Percentiles rank a stretch among this genome's conserved stretches.
Evolutionary conservation across 2,113 vertebrate species (phyloP).

Genomic region (Melanostigma gelatinosum): DNA sequence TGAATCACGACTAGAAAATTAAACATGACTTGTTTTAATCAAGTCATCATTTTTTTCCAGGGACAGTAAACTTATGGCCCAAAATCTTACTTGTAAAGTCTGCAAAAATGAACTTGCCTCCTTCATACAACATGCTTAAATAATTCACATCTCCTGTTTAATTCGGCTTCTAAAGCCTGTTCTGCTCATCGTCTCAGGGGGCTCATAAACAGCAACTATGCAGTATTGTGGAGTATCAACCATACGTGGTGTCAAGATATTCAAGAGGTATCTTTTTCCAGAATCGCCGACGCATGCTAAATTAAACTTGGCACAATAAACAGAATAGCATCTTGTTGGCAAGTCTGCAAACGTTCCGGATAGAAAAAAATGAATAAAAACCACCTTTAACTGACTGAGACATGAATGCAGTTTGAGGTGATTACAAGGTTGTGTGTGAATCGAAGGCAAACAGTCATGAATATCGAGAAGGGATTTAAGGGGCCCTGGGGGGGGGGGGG

Average conservation of each 20-base stretch:
- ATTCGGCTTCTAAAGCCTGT: constrained; percentile 67
- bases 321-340: constrained; percentile 5
- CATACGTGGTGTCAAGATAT: constrained; percentile 49
- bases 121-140: constrained; percentile 64
- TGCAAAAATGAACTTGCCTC: constrained; percentile 25
- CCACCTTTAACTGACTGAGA: constrained; percentile 15
- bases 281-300: constrained; percentile 29
- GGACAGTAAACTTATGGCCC: not conserved
- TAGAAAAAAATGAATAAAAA: constrained; percentile 11
- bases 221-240: constrained; percentile 52
- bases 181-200: constrained; percentile 60
- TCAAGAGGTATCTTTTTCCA: constrained; percentile 4
- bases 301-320: constrained; percentile 45
- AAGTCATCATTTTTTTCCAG: not conserved
- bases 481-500: constrained; percentile 40
- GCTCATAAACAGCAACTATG: constrained; percentile 63
- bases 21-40: not conserved
- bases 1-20: not conserved
- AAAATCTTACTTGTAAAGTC: constrained; percentile 12
- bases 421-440: constrained; percentile 50
- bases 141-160: constrained; percentile 74
- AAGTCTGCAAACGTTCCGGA: constrained; percentile 12
- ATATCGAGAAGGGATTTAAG: constrained; percentile 24
- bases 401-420: constrained; percentile 17
- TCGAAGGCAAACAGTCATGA: constrained; percentile 38